Conservation (phyloP, 2,797 vertebrate species). For the Avahi laniger region DNA sequence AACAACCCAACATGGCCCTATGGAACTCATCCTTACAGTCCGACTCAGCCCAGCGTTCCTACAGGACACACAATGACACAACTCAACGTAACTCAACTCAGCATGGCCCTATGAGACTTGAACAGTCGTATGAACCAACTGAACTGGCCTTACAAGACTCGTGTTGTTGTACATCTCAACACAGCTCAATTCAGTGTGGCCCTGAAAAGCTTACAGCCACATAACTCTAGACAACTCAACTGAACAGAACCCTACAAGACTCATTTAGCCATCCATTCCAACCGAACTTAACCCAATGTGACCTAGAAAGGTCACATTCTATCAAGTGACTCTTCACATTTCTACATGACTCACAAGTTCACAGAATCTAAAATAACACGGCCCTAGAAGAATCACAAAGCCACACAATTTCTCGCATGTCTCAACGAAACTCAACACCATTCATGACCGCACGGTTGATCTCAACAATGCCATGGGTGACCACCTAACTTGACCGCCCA, state of each 20-base stretch:
- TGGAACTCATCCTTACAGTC: background rate
- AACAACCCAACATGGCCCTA: background rate
- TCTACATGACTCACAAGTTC: constrained; percentile 12
- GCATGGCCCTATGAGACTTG: background rate
- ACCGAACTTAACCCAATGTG: background rate
- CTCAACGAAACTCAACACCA: background rate
- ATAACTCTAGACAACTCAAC: background rate
- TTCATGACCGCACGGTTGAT: background rate
- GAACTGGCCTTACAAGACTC: background rate
- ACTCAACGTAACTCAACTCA: background rate
- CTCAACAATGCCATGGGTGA: background rate
- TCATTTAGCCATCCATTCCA: background rate
- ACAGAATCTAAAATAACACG: constrained; percentile 37
- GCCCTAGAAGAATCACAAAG: background rate
- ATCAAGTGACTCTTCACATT: background rate
- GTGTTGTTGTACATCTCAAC: background rate
- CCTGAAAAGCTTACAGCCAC: background rate
- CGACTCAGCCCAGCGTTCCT: background rate
- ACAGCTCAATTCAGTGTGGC: background rate
- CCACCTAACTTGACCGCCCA: background rate
- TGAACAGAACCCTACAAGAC: background rate
- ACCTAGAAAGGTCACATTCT: constrained; percentile 11
- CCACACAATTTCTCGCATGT: background rate
- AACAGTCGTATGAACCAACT: background rate
- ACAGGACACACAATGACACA: background rate